Evolutionary conservation across 2,797 vertebrate genomes (phyloP).

Genomic region (Chelmon rostratus): DNA sequence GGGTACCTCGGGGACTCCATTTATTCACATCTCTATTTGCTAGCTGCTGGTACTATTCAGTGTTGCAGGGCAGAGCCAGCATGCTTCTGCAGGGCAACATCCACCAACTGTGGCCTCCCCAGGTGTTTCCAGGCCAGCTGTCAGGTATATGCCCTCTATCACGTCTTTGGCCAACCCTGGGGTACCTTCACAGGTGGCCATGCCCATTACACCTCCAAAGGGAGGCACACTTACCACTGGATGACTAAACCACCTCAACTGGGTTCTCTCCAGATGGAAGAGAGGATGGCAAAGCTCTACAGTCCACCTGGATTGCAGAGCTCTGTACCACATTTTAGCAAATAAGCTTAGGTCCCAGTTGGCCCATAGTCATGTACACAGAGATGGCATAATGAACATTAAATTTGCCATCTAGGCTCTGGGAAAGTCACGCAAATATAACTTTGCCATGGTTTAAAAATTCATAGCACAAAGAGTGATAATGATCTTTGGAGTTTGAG

Average conservation of each 20-base stretch:
- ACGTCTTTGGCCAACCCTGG: conserved; percentile 5
- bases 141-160: conserved; percentile 15
- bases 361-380: neutral
- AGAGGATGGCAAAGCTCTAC: neutral
- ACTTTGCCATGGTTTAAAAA: neutral
- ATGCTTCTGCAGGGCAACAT: conserved; percentile 23
- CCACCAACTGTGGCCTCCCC: conserved; percentile 18
- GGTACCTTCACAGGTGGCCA: conserved; percentile 22
- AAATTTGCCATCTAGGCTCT: neutral
- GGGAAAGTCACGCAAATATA: neutral
- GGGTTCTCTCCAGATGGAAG: conserved; percentile 10
- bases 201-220: conserved; percentile 24
- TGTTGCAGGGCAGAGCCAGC: conserved; percentile 30
- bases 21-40: conserved; percentile 53
- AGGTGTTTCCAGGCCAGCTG: conserved; percentile 34
- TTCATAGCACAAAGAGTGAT: neutral
- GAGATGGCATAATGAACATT: neutral
- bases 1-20: conserved; percentile 37
- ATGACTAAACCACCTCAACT: neutral
- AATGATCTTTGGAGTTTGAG: neutral
- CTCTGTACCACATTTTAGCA: conserved; percentile 7
- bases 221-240: neutral
- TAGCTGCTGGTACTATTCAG: neutral
- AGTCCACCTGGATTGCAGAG: neutral
- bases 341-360: neutral